Evolutionary conservation across 2,797 vertebrate species (phyloP), one percentile per base, ranked within the genome.

Genomic region (Arnoldichthys spilopterus): DNA sequence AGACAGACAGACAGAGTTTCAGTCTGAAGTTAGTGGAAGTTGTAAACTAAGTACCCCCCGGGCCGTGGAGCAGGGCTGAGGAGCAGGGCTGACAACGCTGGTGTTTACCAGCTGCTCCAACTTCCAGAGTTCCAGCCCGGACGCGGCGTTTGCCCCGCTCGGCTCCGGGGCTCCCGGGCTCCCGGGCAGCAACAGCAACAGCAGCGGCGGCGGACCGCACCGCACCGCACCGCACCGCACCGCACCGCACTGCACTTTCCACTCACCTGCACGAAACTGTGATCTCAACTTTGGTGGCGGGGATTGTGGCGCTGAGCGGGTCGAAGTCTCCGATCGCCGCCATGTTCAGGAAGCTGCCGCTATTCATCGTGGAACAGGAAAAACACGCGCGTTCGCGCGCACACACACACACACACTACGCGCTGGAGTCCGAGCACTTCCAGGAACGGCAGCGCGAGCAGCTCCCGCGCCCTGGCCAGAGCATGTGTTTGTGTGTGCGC

Each of bases 271-370:
- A 97, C 54, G 97, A 98, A 84, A 98, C 95, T 1, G 96, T 97
- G 89, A 99, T 93, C 92, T 99, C 97, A 94, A 98, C 97, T 92
- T 96, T 96, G 84, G 97, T 98, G 73, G 97, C 97, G 7, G 97
- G 97, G 84, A 98, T 94, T 71, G 94, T 92, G 40, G 94, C 92
- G 88, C 93, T 95, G 77, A 97, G 93, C 43, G 95, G 94, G 91
- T 94, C 96, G 90, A 97, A 94, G 87, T 96, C 96, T 79, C 96
- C 96, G 86, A 96, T 92, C 85, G 96, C 95, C 91, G 96, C 96
- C 91, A 97, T 93, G 90, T 93, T 96, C 74, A 87, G 67, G 84
- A 92, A 94, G 91, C 89, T 90, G 85, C 89, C 69, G 83, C 93
- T 89, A 90, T 92, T 95, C 93, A 94, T 93, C 72, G 72, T 91